Evolutionary conservation across 2,888 invertebrate genomes (phyloP), one percentile per base, ranked within the genome.

Genomic region (Melanophora roralis): DNA sequence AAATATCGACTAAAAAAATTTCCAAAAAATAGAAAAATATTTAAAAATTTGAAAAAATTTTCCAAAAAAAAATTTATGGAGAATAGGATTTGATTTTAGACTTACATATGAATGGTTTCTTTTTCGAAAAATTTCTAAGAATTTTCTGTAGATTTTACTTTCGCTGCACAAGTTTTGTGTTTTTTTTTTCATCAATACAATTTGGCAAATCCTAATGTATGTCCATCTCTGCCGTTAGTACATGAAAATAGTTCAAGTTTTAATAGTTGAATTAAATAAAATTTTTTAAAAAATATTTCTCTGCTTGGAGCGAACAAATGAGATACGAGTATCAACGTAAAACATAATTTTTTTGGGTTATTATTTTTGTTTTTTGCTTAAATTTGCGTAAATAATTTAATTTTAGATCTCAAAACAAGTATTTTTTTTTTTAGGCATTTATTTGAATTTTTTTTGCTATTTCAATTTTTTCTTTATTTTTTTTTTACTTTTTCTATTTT

Each of bases 311-410:
- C 47, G 69, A 68, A 57, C 62, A 68, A 55, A 32, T 68, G 11
- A 43, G 49, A 65, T 60, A 60, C 40, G 36, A 36, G 59, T 60
- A 60, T 75, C 75, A 60, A 60, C 53, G 27, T 23, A 53, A 68
- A 67, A 47, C 57, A 49, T 45, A 43, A 19, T 49, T 14, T 43
- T 55, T 43, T 49, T 59, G 53, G n/a, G n/a, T 69, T 45, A 40
- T 59, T 71, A 59, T 38, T 45, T 27, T 73, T 65, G 55, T 34
- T 65, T 49, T 67, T 67, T 34, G 67, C 67, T 67, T 36, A 36
- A 74, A 74, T 74, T 74, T 74, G 74, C 67, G 74, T 67, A 67
- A 59, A 67, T 67, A 59, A 51, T 74, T 74, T 74, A 67, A n/a
- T n/a, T n/a, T n/a, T 59, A 67, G 65, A 67, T 74, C 43, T 74